A percentile compares a stretch with the other conserved stretches of the same genome.
phyloP scores from a whole-genome alignment of 1,140 invertebrate species.

The Oedothorax gibbosus region DNA sequence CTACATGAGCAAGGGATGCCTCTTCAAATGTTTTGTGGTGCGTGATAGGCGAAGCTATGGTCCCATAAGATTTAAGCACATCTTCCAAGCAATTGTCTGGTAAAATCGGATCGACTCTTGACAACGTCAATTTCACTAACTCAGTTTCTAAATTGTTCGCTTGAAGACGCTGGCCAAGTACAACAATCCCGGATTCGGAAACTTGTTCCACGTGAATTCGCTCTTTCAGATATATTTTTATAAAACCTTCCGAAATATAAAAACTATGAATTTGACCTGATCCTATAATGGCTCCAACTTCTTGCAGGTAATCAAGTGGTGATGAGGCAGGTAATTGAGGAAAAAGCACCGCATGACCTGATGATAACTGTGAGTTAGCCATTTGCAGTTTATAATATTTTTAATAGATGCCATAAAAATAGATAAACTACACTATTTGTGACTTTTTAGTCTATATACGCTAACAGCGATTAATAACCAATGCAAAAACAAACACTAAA shows the following conservation, averaged over 20 bases:
- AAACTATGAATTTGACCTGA: constrained; percentile 13
- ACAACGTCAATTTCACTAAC: not conserved
- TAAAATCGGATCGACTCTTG: constrained; percentile 16
- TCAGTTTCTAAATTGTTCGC: not conserved
- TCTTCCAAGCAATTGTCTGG: constrained; percentile 1
- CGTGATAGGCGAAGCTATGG: not conserved
- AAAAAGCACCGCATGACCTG: constrained; percentile 13
- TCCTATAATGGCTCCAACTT: constrained; percentile 12
- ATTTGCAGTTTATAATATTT: not conserved
- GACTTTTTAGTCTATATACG: no score
- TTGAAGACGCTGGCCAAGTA: not conserved
- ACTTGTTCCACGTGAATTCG: not conserved
- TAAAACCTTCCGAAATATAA: not conserved
- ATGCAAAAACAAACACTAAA: no score
- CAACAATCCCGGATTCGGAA: not conserved
- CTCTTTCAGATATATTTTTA: constrained; percentile 13
- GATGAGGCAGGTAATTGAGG: not conserved
- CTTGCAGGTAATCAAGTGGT: not conserved
- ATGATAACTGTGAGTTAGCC: not conserved
- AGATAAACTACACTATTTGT: no score
- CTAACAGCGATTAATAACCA: no score
- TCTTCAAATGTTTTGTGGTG: not conserved
- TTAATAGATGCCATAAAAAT: no score
- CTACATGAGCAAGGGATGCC: not conserved
- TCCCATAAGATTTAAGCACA: not conserved